Conservation (phyloP, 2,888 invertebrate genomes). For the Microdon myrmicae region DNA sequence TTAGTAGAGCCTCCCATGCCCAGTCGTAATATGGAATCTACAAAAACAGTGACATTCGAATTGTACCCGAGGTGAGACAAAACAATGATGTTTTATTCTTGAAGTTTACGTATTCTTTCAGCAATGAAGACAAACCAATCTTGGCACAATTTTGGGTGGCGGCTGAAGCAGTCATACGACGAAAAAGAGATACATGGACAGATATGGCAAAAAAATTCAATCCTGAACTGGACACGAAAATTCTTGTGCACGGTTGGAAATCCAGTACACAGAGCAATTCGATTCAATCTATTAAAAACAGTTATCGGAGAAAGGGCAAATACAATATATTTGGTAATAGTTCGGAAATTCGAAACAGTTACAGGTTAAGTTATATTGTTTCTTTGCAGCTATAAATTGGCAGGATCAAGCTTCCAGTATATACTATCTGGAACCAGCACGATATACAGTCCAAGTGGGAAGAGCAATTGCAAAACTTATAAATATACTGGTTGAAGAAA, state of each 20-base stretch:
- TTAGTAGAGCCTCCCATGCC: conserved; percentile 61
- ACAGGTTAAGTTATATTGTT: neutral
- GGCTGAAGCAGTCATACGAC: conserved; percentile 55
- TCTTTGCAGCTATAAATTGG: conserved; percentile 62
- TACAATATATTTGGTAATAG: conserved; percentile 62
- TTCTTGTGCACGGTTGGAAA: conserved; percentile 66
- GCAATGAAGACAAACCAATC: conserved; percentile 53
- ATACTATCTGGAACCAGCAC: conserved; percentile 63
- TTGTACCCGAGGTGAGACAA: conserved; percentile 59
- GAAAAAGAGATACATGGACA: conserved; percentile 62
- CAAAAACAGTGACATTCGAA: conserved; percentile 61
- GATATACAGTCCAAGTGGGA: conserved; percentile 64
- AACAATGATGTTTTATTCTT: neutral
- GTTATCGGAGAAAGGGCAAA: conserved; percentile 60
- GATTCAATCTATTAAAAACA: conserved; percentile 64
- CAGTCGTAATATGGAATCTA: conserved; percentile 56
- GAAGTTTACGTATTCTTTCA: conserved; percentile 1
- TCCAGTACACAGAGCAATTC: conserved; percentile 64
- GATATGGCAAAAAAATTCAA: conserved; percentile 63
- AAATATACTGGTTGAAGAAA: conserved; percentile 62
- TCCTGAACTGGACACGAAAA: conserved; percentile 62
- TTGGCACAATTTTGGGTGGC: conserved; percentile 58
- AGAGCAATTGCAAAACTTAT: conserved; percentile 63
- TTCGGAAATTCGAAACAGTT: too few species aligned
- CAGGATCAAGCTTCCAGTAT: conserved; percentile 63